These are phyloP conservation scores for Acanthoscelides obtectus DNA, from an alignment of 2,888 invertebrate genomes.

Conservation along the genomic window DNA sequence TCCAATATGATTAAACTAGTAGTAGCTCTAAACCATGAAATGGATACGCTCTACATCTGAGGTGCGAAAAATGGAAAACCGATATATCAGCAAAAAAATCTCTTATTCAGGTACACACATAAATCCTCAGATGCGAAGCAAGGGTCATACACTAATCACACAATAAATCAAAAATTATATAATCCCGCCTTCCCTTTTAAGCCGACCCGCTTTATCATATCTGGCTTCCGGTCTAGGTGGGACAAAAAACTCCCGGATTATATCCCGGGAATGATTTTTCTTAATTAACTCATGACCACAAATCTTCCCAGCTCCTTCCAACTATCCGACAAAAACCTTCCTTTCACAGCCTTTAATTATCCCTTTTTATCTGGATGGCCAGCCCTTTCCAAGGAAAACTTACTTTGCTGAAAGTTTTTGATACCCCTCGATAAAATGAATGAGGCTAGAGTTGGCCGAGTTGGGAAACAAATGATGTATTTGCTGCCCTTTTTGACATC, in stretches of 20 bases:
- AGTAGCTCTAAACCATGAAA: no score
- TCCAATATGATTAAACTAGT: no score
- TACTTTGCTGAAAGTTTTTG: neutral
- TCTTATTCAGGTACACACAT: neutral
- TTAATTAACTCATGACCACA: no score
- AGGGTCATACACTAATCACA: neutral
- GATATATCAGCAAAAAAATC: neutral
- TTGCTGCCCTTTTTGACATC: neutral
- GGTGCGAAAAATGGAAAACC: neutral
- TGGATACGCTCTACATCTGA: neutral
- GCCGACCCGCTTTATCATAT: neutral
- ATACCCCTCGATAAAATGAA: neutral
- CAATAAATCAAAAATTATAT: neutral
- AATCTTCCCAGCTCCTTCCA: neutral
- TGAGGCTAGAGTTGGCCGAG: neutral
- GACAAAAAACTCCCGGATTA: no score
- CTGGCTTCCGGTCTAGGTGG: no score
- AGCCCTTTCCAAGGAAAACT: neutral
- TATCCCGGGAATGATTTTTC: no score
- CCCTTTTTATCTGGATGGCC: neutral
- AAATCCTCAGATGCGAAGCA: neutral
- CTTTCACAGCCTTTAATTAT: neutral
- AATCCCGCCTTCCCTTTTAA: neutral
- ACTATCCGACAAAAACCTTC: neutral
- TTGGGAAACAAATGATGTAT: neutral